Evolutionary conservation across 2,797 vertebrate genomes (phyloP), one percentile per base, ranked within the genome.

Genomic region (Neosilurus hyrtlii): DNA sequence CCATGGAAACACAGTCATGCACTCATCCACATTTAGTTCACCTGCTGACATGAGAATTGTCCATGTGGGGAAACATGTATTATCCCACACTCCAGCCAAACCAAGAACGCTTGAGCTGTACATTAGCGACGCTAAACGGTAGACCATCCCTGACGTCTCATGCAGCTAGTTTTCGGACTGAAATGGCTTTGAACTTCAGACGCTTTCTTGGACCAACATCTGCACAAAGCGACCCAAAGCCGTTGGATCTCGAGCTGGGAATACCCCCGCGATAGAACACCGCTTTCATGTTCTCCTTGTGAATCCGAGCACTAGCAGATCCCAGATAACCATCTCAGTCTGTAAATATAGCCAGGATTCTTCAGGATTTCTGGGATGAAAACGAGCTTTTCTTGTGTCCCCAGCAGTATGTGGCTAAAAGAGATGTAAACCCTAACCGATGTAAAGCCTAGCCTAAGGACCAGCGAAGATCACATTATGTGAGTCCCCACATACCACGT

Each of bases 401-500:
- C 24, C 82, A 72, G 82, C n/a, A 83, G 37, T 51, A 56, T 26
- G 59, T 51, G 15, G 37, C 68, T 12, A 8, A 30, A 30, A 49
- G 81, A 35, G 51, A 52, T 54, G 54, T 66, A 24, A 26, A 52
- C 8, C 22, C 1, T 54, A n/a, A 26, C 22, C 1, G 15, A 10
- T n/a, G 37, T 43, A 43, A 43, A 54, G 59, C 22, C 30, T 24
- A 37, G 24, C 35, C n/a, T 12, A 18, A 22, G 63, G 59, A 83
- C 57, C 54, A 22, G 75, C 37, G 22, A 11, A 14, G 14, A 56
- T 59, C 51, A n/a, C 57, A 51, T 6, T 24, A 51, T 51, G 61
- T 62, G 82, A 43, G n/a, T 61, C 72, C 14, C 14, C 62, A 74
- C 26, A 54, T 22, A 67, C 63, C 51, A 86, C 88, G 20, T 88